Conservation (phyloP, 2,888 invertebrate species). For the Habrosyne pyritoides region DNA sequence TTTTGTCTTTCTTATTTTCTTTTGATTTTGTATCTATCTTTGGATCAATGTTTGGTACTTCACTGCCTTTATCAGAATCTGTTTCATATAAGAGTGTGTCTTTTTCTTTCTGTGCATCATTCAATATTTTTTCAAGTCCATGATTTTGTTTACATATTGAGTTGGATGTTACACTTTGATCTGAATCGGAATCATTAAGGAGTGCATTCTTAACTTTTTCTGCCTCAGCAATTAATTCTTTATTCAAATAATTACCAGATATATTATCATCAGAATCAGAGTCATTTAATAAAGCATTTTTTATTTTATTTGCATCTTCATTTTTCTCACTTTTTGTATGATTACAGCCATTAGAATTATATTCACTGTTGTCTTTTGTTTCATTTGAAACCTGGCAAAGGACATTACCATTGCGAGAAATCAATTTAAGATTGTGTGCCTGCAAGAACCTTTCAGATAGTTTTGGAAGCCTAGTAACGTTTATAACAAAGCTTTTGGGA, state of each 20-base stretch:
- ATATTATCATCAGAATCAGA: slow-evolving; percentile 36
- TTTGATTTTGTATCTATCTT: background rate
- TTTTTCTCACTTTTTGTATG: background rate
- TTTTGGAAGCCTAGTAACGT: slow-evolving; percentile 51
- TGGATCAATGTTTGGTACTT: background rate
- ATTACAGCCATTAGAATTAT: slow-evolving; percentile 6
- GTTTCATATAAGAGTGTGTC: background rate
- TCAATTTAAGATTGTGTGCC: slow-evolving; percentile 48
- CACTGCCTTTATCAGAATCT: background rate
- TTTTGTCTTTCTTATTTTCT: slow-evolving; percentile 6
- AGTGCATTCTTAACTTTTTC: slow-evolving; percentile 22
- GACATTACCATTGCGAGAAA: slow-evolving; percentile 43
- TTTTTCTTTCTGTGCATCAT: background rate
- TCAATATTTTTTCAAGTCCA: background rate
- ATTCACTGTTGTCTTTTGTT: slow-evolving; percentile 9
- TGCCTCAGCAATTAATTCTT: slow-evolving; percentile 2
- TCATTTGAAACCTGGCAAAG: slow-evolving; percentile 42
- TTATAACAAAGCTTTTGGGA: slow-evolving; percentile 55
- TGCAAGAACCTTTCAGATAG: slow-evolving; percentile 48
- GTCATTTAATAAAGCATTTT: slow-evolving; percentile 41
- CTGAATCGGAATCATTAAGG: slow-evolving; percentile 34
- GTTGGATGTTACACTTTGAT: slow-evolving; percentile 9
- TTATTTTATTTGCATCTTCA: slow-evolving; percentile 30
- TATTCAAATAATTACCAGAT: background rate
- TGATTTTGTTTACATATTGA: background rate